Evolutionary conservation across 1,140 invertebrate species (phyloP), one percentile per base, ranked within the genome.

Genomic region (Vollenhovia emeryi): DNA sequence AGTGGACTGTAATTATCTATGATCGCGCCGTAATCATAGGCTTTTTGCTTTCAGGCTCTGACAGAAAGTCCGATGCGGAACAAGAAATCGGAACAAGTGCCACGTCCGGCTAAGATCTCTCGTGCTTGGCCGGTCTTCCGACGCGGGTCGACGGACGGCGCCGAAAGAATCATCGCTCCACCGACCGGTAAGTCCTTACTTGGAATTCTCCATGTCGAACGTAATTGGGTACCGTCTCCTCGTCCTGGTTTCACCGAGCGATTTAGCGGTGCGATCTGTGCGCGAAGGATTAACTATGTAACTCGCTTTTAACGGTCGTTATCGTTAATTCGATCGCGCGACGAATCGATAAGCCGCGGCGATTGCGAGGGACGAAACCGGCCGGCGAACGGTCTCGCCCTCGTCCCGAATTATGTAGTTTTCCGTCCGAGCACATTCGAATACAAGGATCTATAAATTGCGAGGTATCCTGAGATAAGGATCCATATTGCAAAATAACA

Each of bases 281-380:
- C 24, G 57, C 9, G 30, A 50, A 74, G 55, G 52, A 75, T 84
- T 40, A 69, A 21, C 21, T 27, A 24, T 69, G 33, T 71, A 71
- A 80, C 48, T 69, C 30, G 50, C 36, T 80, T 59, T 73, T 73
- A 73, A 82, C 36, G 50, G 78, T 24, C 36, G 57, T 80, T 82
- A 82, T 82, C 78, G 50, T 82, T 59, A 45, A 82, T 82, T 73
- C 66, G 66, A 71, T 73, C 78, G 48, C 48, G 50, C 45, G 62
- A 80, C 40, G 40, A 50, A 36, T 68, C 43, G 30, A 79, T 68
- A 50, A 68, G 43, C 40, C 52, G 43, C n/a, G 13, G 15, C 15
- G 33, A 36, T 27, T 18, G 11, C 36, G 24, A 24, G 11, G 36
- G 27, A n/a, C n/a, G 13, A 82, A 57, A 82, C 66, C 18, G 18